Evolutionary conservation across 2,113 vertebrate species (phyloP).

Genomic region (Spheniscus mendiculus): DNA sequence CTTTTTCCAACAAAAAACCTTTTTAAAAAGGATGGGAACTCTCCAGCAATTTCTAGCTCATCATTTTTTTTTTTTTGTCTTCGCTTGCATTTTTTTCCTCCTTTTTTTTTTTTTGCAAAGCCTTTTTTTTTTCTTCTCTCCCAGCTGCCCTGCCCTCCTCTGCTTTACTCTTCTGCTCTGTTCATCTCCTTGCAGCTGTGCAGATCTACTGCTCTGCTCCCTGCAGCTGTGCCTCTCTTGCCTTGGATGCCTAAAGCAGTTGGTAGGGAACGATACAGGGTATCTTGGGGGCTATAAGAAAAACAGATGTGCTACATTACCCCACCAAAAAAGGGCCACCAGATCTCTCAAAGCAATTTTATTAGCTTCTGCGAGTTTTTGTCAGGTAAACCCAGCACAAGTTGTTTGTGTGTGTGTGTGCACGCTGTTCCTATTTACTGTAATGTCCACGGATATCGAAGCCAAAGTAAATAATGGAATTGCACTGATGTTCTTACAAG

Average conservation of each 20-base stretch:
- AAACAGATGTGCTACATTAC: constrained; percentile 31
- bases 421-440: neutral
- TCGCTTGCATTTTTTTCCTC: neutral
- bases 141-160: neutral
- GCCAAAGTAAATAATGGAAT: neutral
- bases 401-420: neutral
- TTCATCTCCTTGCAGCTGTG: constrained; percentile 37
- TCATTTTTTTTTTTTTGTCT: neutral
- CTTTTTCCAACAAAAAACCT: constrained; percentile 7
- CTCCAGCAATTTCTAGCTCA: constrained; percentile 4
- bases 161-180: neutral
- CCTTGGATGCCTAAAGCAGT: constrained; percentile 47
- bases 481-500: neutral
- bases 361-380: constrained; percentile 8
- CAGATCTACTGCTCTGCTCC: constrained; percentile 16
- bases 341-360: neutral
- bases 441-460: neutral
- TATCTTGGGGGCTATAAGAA: constrained; percentile 36
- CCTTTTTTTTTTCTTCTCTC: neutral
- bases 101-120: neutral
- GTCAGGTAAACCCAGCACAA: constrained; percentile 27
- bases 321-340: constrained; percentile 8
- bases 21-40: constrained; percentile 46
- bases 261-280: constrained; percentile 19
- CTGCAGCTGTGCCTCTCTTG: constrained; percentile 26